phyloP scores from a whole-genome alignment of 1,140 invertebrate genomes.

The Nylanderia fulva region DNA sequence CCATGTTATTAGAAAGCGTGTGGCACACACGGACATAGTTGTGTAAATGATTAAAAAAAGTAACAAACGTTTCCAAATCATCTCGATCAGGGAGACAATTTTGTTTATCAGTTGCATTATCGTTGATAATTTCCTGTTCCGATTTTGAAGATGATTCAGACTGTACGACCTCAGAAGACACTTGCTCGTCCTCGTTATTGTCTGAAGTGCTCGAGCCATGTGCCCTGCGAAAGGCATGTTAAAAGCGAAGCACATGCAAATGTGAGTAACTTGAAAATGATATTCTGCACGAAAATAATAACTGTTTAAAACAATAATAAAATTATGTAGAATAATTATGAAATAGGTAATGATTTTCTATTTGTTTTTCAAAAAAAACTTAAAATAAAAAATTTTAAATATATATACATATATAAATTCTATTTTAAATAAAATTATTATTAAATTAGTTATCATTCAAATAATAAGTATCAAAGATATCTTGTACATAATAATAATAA shows the following conservation, averaged over 20 bases:
- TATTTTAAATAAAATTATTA: too few species aligned
- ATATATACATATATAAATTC: too few species aligned
- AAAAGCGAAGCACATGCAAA: constrained; percentile 44
- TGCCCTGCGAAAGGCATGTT: constrained; percentile 35
- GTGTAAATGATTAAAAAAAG: constrained; percentile 23
- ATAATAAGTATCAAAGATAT: too few species aligned
- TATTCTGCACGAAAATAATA: neutral
- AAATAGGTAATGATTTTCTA: too few species aligned
- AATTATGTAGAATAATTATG: neutral
- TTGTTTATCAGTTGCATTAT: constrained; percentile 1
- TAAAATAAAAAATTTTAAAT: too few species aligned
- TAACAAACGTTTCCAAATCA: constrained; percentile 43
- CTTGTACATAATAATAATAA: too few species aligned
- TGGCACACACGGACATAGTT: neutral
- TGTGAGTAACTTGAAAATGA: constrained; percentile 22
- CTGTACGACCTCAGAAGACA: neutral
- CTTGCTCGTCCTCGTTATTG: constrained; percentile 36
- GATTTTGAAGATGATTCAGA: neutral
- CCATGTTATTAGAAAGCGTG: constrained; percentile 23
- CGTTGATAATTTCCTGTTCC: constrained; percentile 27
- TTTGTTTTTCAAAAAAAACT: too few species aligned
- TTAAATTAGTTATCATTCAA: too few species aligned
- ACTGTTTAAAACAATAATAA: too few species aligned
- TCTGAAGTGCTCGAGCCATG: constrained; percentile 14
- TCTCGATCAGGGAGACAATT: constrained; percentile 28